Percentiles rank a stretch among this genome's conserved stretches.
phyloP scores from a whole-genome alignment of 2,888 invertebrate genomes.

The Alloscopus bannaensis region DNA sequence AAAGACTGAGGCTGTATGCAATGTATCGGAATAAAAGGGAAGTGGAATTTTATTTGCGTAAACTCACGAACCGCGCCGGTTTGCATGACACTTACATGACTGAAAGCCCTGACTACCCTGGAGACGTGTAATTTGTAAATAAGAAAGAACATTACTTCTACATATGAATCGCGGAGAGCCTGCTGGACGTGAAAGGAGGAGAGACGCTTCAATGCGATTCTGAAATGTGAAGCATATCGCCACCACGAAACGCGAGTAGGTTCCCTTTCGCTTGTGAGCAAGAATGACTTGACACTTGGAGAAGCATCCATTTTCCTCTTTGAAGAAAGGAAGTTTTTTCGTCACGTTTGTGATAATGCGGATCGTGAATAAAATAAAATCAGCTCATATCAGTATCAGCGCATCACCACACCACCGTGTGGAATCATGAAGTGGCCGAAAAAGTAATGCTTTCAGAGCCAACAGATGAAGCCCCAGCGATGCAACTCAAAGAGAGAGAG shows the following conservation, averaged over 20 bases:
- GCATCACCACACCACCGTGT: constrained; percentile 18
- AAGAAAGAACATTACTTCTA: too few species aligned
- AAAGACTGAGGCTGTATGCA: too few species aligned
- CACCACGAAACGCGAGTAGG: too few species aligned
- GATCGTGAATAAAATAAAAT: constrained; percentile 43
- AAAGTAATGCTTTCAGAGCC: constrained; percentile 29
- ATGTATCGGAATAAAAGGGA: too few species aligned
- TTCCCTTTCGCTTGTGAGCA: constrained; percentile 33
- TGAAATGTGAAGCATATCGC: too few species aligned
- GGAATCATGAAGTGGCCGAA: constrained; percentile 62
- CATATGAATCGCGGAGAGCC: neutral
- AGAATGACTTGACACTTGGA: constrained; percentile 63
- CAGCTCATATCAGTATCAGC: constrained; percentile 31
- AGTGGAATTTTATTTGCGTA: too few species aligned
- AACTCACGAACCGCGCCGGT: too few species aligned
- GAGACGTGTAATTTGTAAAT: too few species aligned
- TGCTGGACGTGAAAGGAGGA: too few species aligned
- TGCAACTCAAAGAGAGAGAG: constrained; percentile 47
- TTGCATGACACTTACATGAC: too few species aligned
- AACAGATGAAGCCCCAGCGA: constrained; percentile 44
- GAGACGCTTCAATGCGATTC: too few species aligned
- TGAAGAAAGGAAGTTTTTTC: constrained; percentile 50
- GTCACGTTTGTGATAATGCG: constrained; percentile 51
- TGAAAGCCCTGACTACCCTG: too few species aligned
- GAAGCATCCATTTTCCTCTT: constrained; percentile 23